Base-by-base conservation (phyloP, 2,113 vertebrate species). In the Nesoenas mayeri region DNA sequence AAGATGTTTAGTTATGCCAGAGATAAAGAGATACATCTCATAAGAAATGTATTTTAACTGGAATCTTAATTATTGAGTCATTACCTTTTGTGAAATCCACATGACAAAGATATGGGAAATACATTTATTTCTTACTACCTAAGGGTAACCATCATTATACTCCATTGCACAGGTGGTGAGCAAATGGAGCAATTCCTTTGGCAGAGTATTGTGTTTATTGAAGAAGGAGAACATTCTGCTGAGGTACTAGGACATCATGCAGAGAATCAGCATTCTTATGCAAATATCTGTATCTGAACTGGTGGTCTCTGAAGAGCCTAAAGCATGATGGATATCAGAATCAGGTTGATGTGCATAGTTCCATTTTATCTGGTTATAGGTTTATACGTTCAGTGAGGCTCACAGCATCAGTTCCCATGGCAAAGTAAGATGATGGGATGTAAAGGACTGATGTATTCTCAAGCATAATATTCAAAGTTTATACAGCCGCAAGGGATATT, bases 61-160 rank as follows among this genome's bases (percentile, higher is more conserved):
- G 56, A 81, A 51, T 91, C 91, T 81, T 90, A 91, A 78, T 91
- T 94, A 85, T 70, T 90, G 31, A 83, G 29, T 71, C 51, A 77
- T 80, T 91, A 60, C 11, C 21, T 88, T 79, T 83, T 56, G 89
- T 70, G 58, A 85, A 70, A 85, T 70, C 51, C 70, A 85, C 18
- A 67, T 71, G 56, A 78, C 29, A 84, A 78, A 71, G 25, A 79
- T 61, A 56, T 4, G 24, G 53, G 77, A 69, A 80, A 80, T 42
- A 54, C 38, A 70, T 53, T 79, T 85, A 80, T 95, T 88, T 79
- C 42, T 78, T 81, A 51, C 48, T 44, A 29, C 21, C 15, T 64
- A 67, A 73, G 62, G 36, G 36, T 91, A 91, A 85, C 53, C 4
- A 18, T 79, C 66, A 88, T 56, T 88, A 48, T 20, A 57, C 15